These are phyloP conservation scores for Lymantria monacha DNA, from an alignment of 2,888 invertebrate genomes.

Conservation along the genomic window DNA sequence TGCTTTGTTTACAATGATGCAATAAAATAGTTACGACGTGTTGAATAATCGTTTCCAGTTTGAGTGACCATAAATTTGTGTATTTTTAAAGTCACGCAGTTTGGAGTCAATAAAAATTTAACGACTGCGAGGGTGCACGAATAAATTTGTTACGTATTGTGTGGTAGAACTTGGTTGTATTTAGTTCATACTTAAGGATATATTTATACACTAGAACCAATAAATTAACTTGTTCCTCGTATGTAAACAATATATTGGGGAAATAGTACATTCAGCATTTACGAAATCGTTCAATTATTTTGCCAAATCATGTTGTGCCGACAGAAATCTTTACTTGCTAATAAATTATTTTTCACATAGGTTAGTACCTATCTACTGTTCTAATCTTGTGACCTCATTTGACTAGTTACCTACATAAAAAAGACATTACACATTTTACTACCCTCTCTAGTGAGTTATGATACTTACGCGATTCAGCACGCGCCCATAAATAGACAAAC, in stretches of 20 bases:
- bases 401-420: conserved; percentile 38
- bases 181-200: conserved; percentile 29
- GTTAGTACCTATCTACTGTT: conserved; percentile 3
- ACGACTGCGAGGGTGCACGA: conserved; percentile 72
- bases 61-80: conserved; percentile 81
- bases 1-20: conserved; percentile 74
- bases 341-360: conserved; percentile 34
- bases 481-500: conserved; percentile 72
- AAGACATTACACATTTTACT: conserved; percentile 41
- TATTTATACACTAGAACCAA: conserved; percentile 14
- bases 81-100: conserved; percentile 79
- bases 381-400: conserved; percentile 32
- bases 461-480: conserved; percentile 54
- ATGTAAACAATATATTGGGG: conserved; percentile 5
- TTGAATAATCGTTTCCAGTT: conserved; percentile 78
- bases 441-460: conserved; percentile 38
- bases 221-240: conserved; percentile 11
- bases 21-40: conserved; percentile 81
- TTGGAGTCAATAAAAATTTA: conserved; percentile 80
- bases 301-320: conserved; percentile 22
- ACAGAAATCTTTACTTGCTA: conserved; percentile 16
- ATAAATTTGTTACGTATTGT: conserved; percentile 68
- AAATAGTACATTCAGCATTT: conserved; percentile 7
- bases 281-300: conserved; percentile 5
- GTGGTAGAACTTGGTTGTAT: conserved; percentile 36